phyloP scores from a whole-genome alignment of 1,140 invertebrate genomes.

The Linepithema humile region DNA sequence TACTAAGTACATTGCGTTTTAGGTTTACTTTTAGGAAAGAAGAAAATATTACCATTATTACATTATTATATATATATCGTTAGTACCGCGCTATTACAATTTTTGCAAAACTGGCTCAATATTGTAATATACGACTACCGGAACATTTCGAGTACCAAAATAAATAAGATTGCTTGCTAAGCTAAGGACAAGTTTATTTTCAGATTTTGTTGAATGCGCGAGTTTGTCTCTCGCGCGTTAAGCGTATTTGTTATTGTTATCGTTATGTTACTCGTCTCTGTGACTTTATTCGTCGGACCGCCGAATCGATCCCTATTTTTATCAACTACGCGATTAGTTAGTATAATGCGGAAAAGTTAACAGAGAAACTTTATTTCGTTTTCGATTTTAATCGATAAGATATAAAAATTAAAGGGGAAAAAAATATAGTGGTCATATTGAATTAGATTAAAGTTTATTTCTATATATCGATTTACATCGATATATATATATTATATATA shows the following conservation, averaged over 20 bases:
- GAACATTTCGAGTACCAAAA: constrained; percentile 81
- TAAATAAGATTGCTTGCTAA: constrained; percentile 83
- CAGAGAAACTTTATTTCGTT: too few relatives aligned
- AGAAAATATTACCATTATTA: constrained; percentile 75
- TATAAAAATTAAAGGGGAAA: constrained; percentile 66
- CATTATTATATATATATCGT: constrained; percentile 79
- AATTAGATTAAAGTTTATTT: constrained; percentile 45
- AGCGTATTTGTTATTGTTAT: constrained; percentile 74
- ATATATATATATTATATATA: too few relatives aligned
- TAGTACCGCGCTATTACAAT: constrained; percentile 78
- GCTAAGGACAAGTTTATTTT: constrained; percentile 63
- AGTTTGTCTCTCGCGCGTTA: constrained; percentile 71
- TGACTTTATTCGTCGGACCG: constrained; percentile 56
- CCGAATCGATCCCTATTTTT: too few relatives aligned
- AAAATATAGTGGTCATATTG: not conserved
- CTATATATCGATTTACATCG: too few relatives aligned
- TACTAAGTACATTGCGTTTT: constrained; percentile 77
- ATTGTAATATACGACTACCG: constrained; percentile 82
- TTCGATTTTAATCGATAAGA: constrained; percentile 8
- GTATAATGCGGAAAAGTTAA: not conserved
- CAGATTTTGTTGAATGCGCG: constrained; percentile 26
- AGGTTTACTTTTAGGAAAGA: constrained; percentile 81
- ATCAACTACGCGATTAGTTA: constrained; percentile 12
- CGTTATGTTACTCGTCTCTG: constrained; percentile 67
- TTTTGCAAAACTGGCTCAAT: constrained; percentile 81